Evolutionary conservation across 2,797 vertebrate species (phyloP).

Genomic region (Ctenosaura bakeri): DNA sequence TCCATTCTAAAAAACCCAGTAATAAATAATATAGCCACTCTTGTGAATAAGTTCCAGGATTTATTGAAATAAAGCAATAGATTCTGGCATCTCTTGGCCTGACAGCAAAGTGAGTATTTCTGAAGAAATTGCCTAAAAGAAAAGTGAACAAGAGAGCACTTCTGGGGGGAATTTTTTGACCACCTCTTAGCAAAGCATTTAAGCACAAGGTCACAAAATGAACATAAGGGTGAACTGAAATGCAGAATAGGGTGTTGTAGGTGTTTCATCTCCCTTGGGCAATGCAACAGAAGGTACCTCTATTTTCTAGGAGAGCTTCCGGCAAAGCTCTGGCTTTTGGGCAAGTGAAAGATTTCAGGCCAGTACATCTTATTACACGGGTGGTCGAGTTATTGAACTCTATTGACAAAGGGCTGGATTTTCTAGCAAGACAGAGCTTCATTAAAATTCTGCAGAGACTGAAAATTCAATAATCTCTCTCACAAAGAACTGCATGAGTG

Average conservation of each 20-base stretch:
- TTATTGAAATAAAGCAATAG: slow-evolving; percentile 3
- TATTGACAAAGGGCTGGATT: slow-evolving; percentile 86
- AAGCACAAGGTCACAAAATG: neutral
- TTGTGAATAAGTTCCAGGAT: neutral
- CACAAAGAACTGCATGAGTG: slow-evolving; percentile 85
- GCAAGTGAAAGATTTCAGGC: slow-evolving; percentile 83
- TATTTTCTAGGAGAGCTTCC: slow-evolving; percentile 66
- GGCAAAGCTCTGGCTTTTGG: slow-evolving; percentile 67
- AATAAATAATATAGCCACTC: neutral
- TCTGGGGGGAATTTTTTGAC: neutral
- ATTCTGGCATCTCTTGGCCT: neutral
- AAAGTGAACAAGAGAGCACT: slow-evolving; percentile 2
- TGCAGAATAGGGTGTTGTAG: slow-evolving; percentile 20
- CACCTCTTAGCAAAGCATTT: slow-evolving; percentile 25
- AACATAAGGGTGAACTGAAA: slow-evolving; percentile 25
- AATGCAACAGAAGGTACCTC: slow-evolving; percentile 52
- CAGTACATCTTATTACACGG: slow-evolving; percentile 90
- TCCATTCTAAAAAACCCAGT: neutral
- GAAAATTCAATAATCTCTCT: slow-evolving; percentile 92
- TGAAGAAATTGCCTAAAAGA: neutral
- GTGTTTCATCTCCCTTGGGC: slow-evolving; percentile 25
- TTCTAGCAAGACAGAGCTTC: slow-evolving; percentile 86
- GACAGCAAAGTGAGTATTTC: slow-evolving; percentile 6
- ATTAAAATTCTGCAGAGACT: slow-evolving; percentile 91
- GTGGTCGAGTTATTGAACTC: slow-evolving; percentile 89